Evolutionary conservation across 2,113 vertebrate genomes (phyloP).

Genomic region (Festucalex cinctus): DNA sequence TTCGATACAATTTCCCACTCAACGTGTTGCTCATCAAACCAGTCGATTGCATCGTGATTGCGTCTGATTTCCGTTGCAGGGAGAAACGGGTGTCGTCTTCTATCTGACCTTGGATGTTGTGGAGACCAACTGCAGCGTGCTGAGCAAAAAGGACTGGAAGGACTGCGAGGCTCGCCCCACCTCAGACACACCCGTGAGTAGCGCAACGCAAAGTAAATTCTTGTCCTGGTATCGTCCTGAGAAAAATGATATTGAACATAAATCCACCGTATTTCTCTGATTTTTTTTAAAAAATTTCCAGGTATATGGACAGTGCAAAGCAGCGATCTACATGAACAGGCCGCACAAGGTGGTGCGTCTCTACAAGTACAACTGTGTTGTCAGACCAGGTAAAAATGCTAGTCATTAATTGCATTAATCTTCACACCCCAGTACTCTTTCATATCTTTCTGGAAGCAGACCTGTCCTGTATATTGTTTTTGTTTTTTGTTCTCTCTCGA

Average conservation of each 20-base stretch:
- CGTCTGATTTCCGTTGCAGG: constrained; percentile 51
- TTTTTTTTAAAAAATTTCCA: constrained; percentile 44
- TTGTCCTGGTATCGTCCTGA: too few relatives aligned
- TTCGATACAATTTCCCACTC: too few relatives aligned
- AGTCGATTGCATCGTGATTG: background rate
- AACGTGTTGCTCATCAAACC: background rate
- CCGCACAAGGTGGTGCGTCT: constrained; percentile 64
- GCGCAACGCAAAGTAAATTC: background rate
- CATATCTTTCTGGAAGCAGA: background rate
- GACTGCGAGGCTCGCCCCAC: constrained; percentile 52
- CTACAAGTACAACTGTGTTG: constrained; percentile 65
- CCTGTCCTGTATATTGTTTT: background rate
- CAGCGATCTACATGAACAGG: constrained; percentile 62
- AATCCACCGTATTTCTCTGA: background rate
- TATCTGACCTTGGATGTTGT: constrained; percentile 70
- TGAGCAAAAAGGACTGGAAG: constrained; percentile 64
- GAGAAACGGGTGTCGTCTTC: constrained; percentile 46
- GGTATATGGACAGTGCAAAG: constrained; percentile 74
- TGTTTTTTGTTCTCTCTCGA: background rate
- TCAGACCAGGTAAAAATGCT: constrained; percentile 66
- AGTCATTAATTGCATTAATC: background rate
- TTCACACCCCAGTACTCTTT: background rate
- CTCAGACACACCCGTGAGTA: constrained; percentile 43
- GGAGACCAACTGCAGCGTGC: constrained; percentile 73
- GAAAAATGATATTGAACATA: background rate